Conservation (phyloP, 2,113 vertebrate genomes). For the Vireo altiloquus region DNA sequence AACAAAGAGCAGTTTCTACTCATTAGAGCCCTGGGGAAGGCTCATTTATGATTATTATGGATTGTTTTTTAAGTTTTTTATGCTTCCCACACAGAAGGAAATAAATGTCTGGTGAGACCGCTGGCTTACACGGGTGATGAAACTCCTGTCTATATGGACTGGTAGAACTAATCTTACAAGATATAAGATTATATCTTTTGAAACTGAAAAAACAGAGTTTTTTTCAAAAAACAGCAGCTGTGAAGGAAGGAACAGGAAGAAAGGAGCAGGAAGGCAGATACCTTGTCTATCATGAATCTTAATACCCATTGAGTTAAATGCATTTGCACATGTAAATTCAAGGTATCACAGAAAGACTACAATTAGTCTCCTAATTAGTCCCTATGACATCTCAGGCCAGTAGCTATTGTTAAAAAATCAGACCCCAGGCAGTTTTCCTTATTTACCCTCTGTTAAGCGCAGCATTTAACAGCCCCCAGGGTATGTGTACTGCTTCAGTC, state of each 20-base stretch:
- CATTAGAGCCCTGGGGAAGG: neutral
- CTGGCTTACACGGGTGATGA: neutral
- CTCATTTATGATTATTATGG: neutral
- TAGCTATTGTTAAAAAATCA: neutral
- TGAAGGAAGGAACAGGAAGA: neutral
- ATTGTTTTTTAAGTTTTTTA: neutral
- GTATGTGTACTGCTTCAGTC: neutral
- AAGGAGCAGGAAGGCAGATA: neutral
- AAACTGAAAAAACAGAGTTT: neutral
- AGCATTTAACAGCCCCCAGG: neutral
- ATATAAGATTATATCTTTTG: neutral
- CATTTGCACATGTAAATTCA: neutral
- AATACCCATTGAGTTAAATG: neutral
- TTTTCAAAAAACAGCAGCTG: neutral
- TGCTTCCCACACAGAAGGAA: neutral
- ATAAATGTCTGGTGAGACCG: neutral
- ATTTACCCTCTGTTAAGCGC: neutral
- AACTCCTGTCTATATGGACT: neutral
- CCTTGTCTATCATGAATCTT: neutral
- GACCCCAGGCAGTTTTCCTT: neutral
- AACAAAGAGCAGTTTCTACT: conserved; percentile 7
- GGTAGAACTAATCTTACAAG: neutral
- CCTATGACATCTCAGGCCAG: neutral
- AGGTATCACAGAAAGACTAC: neutral
- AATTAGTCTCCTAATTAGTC: neutral